These are phyloP conservation scores for Saimiri boliviensis DNA, from an alignment of 2,113 vertebrate species.

Conservation along the genomic window DNA sequence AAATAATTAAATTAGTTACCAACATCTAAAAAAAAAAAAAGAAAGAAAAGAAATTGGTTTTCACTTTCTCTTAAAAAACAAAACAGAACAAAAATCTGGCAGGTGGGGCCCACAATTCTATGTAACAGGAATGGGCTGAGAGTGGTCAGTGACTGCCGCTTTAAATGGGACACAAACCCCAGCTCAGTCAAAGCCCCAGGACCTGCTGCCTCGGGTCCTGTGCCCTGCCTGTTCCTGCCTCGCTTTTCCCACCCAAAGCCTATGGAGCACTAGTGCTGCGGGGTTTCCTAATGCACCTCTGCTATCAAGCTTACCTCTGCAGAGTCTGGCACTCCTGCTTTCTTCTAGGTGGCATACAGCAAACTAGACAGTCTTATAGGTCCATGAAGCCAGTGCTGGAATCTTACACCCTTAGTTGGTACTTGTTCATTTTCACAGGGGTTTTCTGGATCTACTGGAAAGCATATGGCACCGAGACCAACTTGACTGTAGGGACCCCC, in stretches of 20 bases:
- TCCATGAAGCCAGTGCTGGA: not conserved
- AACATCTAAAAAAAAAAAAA: not conserved
- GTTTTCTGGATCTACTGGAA: not conserved
- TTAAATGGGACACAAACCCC: not conserved
- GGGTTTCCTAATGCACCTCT: not conserved
- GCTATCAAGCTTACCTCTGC: no score
- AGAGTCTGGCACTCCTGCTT: not conserved
- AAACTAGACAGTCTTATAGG: not conserved
- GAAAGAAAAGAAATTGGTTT: not conserved
- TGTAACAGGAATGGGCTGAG: not conserved
- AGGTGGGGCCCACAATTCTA: not conserved
- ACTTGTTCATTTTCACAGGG: not conserved
- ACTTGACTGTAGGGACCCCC: no score
- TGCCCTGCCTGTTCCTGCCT: not conserved
- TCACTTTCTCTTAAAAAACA: not conserved
- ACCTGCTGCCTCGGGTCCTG: not conserved
- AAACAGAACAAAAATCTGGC: not conserved
- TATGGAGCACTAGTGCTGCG: not conserved
- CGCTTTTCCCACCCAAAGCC: not conserved
- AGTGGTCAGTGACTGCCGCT: fast-evolving
- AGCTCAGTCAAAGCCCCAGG: not conserved
- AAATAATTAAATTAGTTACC: constrained; percentile 44
- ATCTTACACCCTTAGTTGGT: not conserved
- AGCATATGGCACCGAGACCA: not conserved
- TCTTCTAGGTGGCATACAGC: not conserved